Percentiles rank a stretch among this genome's conserved stretches.
Evolutionary conservation across 2,797 vertebrate species (phyloP).

Genomic region (Sylvilagus floridanus): DNA sequence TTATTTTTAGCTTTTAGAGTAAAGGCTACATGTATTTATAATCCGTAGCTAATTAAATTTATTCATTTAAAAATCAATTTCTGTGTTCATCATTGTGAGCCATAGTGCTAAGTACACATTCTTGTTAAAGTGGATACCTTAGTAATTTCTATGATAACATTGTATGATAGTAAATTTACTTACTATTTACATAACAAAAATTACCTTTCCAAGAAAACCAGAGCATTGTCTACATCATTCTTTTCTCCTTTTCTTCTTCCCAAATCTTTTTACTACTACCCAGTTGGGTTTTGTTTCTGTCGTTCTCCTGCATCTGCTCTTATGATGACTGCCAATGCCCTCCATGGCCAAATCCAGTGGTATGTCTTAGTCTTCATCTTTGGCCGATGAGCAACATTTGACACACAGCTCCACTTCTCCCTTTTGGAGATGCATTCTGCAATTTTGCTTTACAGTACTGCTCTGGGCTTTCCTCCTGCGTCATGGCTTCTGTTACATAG

Average conservation of each 20-base stretch:
- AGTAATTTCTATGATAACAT: conserved; percentile 33
- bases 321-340: neutral
- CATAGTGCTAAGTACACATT: neutral
- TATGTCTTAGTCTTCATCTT: neutral
- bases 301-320: neutral
- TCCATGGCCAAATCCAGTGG: neutral
- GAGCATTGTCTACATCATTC: neutral
- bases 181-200: conserved; percentile 26
- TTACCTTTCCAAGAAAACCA: neutral
- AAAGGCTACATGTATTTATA: conserved; percentile 75
- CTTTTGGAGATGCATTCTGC: neutral
- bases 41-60: conserved; percentile 68
- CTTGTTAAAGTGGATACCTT: conserved; percentile 9
- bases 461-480: neutral
- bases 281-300: neutral
- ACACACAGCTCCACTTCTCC: neutral
- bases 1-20: conserved; percentile 70
- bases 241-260: neutral
- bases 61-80: conserved; percentile 48
- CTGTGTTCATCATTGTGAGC: neutral
- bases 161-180: conserved; percentile 7
- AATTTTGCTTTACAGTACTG: neutral
- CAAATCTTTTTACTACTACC: neutral
- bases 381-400: neutral
- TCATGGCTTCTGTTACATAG: neutral